Percentiles rank a stretch among this genome's conserved stretches.
phyloP scores from a whole-genome alignment of 2,797 vertebrate genomes.

The Hyperoplus immaculatus region DNA sequence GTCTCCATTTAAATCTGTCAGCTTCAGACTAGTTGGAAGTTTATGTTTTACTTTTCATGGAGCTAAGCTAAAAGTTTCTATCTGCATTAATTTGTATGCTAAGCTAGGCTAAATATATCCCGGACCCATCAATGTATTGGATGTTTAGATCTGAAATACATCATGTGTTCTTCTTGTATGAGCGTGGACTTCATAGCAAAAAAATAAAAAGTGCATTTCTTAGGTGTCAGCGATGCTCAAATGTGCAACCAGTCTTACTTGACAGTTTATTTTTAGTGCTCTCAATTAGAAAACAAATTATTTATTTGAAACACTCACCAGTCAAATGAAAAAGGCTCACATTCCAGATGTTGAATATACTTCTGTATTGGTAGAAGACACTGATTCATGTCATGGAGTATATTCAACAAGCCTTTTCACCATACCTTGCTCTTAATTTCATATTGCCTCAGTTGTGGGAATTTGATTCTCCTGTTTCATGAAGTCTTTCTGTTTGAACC shows the following conservation, averaged over 20 bases:
- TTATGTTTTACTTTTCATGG: background rate
- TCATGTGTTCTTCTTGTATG: background rate
- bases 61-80: background rate
- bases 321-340: constrained; percentile 76
- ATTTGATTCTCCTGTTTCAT: constrained; percentile 36
- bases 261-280: too few species aligned
- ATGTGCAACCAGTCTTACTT: constrained; percentile 2
- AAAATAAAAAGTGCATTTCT: background rate
- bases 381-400: constrained; percentile 16
- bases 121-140: background rate
- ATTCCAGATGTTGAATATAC: constrained; percentile 85
- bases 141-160: background rate
- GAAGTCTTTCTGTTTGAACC: constrained; percentile 19
- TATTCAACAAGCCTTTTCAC: constrained; percentile 76
- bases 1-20: background rate
- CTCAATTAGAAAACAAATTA: too few species aligned
- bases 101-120: background rate
- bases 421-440: constrained; percentile 57
- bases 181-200: background rate
- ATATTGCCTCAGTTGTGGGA: constrained; percentile 20
- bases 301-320: constrained; percentile 47
- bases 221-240: background rate
- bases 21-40: background rate
- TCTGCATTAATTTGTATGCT: background rate
- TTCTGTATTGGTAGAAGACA: constrained; percentile 22